Evolutionary conservation across 1,140 invertebrate genomes (phyloP).

Genomic region (Whitmania pigra): DNA sequence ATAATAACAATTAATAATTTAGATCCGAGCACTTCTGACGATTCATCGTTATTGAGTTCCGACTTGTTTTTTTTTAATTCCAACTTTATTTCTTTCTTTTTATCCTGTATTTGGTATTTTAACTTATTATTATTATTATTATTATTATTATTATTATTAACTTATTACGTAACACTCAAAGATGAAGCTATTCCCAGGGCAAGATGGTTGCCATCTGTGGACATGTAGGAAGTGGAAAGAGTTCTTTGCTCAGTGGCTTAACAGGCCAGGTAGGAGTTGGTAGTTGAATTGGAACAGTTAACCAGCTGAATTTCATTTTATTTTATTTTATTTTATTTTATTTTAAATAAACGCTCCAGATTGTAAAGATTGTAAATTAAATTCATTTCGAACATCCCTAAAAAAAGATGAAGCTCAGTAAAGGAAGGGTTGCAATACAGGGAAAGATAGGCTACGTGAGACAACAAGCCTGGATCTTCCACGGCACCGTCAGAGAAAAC

Average conservation of each 20-base stretch:
- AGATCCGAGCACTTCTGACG: too few relatives aligned
- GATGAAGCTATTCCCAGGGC: constrained; percentile 36
- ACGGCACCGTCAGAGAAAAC: constrained; percentile 64
- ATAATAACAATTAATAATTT: too few relatives aligned
- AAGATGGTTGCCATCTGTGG: constrained; percentile 58
- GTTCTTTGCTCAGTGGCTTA: constrained; percentile 68
- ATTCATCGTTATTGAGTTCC: too few relatives aligned
- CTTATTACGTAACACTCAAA: too few relatives aligned
- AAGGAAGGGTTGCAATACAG: constrained; percentile 48
- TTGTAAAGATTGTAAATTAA: not conserved
- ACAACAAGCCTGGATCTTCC: constrained; percentile 70
- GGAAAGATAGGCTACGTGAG: constrained; percentile 55
- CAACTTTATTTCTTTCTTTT: too few relatives aligned
- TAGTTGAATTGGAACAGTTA: constrained; percentile 15
- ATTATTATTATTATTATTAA: too few relatives aligned
- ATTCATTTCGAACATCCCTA: not conserved
- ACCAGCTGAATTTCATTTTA: not conserved
- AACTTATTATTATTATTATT: too few relatives aligned
- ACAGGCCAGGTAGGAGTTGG: constrained; percentile 78
- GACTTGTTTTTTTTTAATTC: too few relatives aligned
- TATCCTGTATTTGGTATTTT: constrained; percentile 12
- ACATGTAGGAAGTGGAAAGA: constrained; percentile 76
- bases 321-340: too few relatives aligned
- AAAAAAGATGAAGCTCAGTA: constrained; percentile 36
- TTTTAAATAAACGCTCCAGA: too few relatives aligned